Evolutionary conservation across 2,113 vertebrate species (phyloP).

Genomic region (Pseudopipra pipra): DNA sequence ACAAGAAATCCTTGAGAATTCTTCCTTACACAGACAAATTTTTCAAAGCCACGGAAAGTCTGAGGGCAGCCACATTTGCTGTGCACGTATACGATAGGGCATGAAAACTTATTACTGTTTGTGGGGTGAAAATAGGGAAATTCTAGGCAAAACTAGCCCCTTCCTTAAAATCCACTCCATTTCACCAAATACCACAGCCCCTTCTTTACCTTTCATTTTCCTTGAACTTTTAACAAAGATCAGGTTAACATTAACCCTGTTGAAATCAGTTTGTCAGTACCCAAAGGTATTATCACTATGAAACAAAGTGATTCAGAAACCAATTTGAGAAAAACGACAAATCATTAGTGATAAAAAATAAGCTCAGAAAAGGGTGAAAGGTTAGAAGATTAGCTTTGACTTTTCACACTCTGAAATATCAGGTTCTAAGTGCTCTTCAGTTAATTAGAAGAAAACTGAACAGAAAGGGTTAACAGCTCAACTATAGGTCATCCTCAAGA

Average conservation of each 20-base stretch:
- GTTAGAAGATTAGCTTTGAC: neutral
- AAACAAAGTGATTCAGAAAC: neutral
- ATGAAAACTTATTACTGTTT: neutral
- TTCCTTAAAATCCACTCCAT: neutral
- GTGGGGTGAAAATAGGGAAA: rapidly evolving
- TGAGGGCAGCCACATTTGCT: rapidly evolving
- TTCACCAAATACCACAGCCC: neutral
- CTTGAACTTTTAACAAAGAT: neutral
- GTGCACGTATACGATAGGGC: rapidly evolving
- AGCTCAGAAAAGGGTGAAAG: neutral
- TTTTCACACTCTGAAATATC: neutral
- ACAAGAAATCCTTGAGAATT: neutral
- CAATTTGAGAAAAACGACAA: neutral
- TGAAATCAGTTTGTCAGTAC: neutral
- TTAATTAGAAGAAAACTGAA: neutral
- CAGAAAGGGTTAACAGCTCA: neutral
- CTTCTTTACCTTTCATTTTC: neutral
- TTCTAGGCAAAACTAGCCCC: neutral
- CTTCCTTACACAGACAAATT: neutral
- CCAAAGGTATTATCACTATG: neutral
- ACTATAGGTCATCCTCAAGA: neutral
- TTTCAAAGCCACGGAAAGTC: neutral
- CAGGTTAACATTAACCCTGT: neutral
- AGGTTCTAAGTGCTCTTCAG: neutral
- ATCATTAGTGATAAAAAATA: neutral